Conservation (phyloP, 2,113 vertebrate genomes). For the Prinia subflava region DNA sequence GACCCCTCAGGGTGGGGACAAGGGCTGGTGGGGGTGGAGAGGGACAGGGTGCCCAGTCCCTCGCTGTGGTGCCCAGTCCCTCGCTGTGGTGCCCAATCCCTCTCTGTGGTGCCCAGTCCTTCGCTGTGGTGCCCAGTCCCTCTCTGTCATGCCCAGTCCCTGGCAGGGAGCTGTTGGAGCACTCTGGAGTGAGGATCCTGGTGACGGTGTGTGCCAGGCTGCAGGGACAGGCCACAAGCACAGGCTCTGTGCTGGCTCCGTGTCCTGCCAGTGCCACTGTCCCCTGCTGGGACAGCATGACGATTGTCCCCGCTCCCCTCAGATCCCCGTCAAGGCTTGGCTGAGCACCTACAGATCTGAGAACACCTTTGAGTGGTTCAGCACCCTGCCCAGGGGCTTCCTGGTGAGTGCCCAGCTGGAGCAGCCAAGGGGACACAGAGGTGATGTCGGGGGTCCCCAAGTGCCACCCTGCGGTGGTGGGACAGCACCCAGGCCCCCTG, state of each 20-base stretch:
- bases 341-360: constrained; percentile 65
- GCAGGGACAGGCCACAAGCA: not conserved
- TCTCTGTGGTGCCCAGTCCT: rapidly evolving
- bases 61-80: rapidly evolving
- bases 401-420: constrained; percentile 54
- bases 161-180: not conserved
- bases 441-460: not conserved
- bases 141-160: not conserved
- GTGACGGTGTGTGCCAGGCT: not conserved
- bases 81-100: rapidly evolving
- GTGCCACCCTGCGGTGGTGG: not conserved
- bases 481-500: not conserved
- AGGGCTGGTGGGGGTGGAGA: not conserved
- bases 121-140: rapidly evolving
- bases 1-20: not conserved
- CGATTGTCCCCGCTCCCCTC: not conserved
- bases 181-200: not conserved
- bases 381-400: constrained; percentile 78
- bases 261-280: not conserved
- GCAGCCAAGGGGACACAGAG: rapidly evolving
- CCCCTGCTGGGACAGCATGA: not conserved
- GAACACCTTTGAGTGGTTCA: constrained; percentile 83
- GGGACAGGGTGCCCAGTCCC: not conserved
- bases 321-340: constrained; percentile 84
- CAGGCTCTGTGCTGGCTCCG: not conserved